Evolutionary conservation across 1,140 invertebrate species (phyloP), one percentile per base, ranked within the genome.

Genomic region (Temnothorax nylanderi): DNA sequence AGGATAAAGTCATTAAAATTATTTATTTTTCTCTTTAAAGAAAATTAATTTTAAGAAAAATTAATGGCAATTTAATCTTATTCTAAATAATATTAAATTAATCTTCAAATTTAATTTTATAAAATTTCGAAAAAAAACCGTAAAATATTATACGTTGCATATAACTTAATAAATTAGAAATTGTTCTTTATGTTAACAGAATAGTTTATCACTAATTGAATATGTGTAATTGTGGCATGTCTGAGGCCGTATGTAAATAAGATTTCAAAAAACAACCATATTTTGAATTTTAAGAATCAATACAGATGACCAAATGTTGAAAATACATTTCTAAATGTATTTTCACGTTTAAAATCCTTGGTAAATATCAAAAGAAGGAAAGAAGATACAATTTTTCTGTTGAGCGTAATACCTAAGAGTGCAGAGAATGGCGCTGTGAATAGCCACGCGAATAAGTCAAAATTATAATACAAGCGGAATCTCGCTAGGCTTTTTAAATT

Each of bases 391-490:
- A 49, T n/a, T 54, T 47, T 88, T 56, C n/a, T 69, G 62, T 60
- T 86, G 21, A 69, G 67, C 16, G 37, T 60, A 69, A 90, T 88
- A 90, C 87, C 89, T 91, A 90, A 91, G 82, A 91, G 89, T 90
- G 76, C 89, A 90, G 89, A 67, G 82, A 87, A 81, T 88, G 74
- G 76, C 75, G 89, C 87, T 90, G 77, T 54, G 62, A 69, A 49
- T 77, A 16, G n/a, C 34, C 21, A 54, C 56, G 6, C 0, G 6
- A 76, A 58, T 71, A 18, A 54, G 7, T 18, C 41, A 3, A 44
- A 26, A 56, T 26, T 26, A 26, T 56, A 13, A 60, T n/a, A 41
- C 10, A 5, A 41, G 6, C 44, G 1, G 6, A 8, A 67, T 32
- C 13, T 80, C 34, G 34, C 32, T 80, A 64, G 2, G 18, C 49